phyloP scores from a whole-genome alignment of 2,888 invertebrate genomes.

The Philopedon plagiatum region DNA sequence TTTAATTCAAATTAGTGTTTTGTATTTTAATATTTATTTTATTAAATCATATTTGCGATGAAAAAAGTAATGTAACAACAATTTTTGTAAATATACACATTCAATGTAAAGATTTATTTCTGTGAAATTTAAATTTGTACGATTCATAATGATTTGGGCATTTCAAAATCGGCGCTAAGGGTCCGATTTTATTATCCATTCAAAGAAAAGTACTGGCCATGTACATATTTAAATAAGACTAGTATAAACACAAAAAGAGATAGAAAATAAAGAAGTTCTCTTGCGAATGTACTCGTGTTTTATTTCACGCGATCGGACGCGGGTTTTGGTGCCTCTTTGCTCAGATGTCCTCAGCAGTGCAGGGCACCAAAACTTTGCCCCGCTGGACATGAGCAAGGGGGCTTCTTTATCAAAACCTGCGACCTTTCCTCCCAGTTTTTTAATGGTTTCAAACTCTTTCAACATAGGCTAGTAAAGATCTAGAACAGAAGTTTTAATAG shows the following conservation, averaged over 20 bases:
- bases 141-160: conserved; percentile 15
- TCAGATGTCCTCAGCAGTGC: conserved; percentile 66
- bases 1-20: not conserved
- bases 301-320: conserved; percentile 68
- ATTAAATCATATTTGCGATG: not conserved
- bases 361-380: conserved; percentile 71
- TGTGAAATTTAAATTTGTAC: conserved; percentile 18
- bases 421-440: conserved; percentile 57
- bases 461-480: too few relatives aligned
- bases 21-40: not conserved
- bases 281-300: conserved; percentile 65
- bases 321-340: conserved; percentile 75
- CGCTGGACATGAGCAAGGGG: conserved; percentile 70
- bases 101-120: conserved; percentile 1
- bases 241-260: conserved; percentile 34
- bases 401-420: conserved; percentile 66
- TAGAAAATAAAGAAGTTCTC: conserved; percentile 68
- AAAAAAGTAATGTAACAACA: conserved; percentile 11
- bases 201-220: conserved; percentile 33
- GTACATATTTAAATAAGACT: conserved; percentile 46
- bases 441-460: not conserved
- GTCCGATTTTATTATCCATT: conserved; percentile 20
- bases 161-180: conserved; percentile 11
- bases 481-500: too few relatives aligned
- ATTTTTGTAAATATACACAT: conserved; percentile 13